A percentile compares a stretch with the other conserved stretches of the same genome.
These are phyloP conservation scores for Nasonia giraulti DNA, from an alignment of 1,140 invertebrate genomes.

Conservation along the genomic window DNA sequence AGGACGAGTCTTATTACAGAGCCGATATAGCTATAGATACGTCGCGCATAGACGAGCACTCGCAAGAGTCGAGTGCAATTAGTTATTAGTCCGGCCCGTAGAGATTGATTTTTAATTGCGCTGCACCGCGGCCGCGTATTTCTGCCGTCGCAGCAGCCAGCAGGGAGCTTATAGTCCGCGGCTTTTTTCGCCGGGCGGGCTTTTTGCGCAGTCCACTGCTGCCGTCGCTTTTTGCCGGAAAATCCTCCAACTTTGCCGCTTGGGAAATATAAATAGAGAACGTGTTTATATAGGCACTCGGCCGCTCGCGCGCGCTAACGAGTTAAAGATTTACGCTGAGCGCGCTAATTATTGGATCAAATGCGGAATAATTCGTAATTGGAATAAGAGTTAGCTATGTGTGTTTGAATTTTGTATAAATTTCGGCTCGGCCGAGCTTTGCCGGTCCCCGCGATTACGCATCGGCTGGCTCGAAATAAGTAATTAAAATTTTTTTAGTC, in stretches of 20 bases:
- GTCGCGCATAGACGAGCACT: background rate
- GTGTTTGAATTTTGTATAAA: background rate
- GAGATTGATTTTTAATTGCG: slow-evolving; percentile 47
- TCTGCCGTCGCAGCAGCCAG: background rate
- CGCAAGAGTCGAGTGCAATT: slow-evolving; percentile 20
- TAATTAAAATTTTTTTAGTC: slow-evolving; percentile 29
- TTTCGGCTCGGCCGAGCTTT: background rate
- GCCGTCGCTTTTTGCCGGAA: background rate
- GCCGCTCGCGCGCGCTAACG: slow-evolving; percentile 21
- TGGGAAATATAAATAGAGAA: background rate
- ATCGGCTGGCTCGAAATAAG: background rate
- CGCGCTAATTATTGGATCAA: slow-evolving; percentile 39
- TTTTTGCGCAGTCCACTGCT: background rate
- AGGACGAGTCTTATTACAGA: background rate
- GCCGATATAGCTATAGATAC: background rate
- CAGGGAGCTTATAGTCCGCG: background rate
- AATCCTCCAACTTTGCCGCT: background rate
- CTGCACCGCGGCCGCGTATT: background rate
- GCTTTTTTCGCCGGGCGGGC: background rate
- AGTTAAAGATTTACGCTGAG: slow-evolving; percentile 35
- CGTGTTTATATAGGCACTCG: background rate
- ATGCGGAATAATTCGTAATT: slow-evolving; percentile 21
- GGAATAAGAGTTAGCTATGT: background rate
- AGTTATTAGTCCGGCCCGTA: slow-evolving; percentile 15
- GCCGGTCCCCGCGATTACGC: background rate